phyloP scores from a whole-genome alignment of 2,113 vertebrate species.

The Gadus macrocephalus region DNA sequence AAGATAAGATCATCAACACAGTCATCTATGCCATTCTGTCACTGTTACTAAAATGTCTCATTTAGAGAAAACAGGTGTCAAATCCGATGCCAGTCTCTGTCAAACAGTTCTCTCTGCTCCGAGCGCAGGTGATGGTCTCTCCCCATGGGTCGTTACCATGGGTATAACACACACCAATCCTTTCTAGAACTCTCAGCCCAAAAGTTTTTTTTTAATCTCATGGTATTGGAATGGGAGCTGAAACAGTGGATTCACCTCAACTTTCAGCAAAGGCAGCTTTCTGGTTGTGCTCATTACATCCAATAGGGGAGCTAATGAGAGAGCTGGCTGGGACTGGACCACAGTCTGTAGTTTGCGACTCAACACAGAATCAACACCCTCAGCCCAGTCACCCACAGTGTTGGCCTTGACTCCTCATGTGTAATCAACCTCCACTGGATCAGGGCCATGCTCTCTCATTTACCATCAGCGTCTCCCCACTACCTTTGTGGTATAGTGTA shows the following conservation, averaged over 20 bases:
- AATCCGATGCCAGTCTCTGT: no score
- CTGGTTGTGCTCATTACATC: slow-evolving; percentile 55
- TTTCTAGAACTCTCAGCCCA: not conserved
- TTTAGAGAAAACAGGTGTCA: no score
- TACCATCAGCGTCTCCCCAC: slow-evolving; percentile 34
- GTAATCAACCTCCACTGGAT: slow-evolving; percentile 64
- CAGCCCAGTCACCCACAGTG: slow-evolving; percentile 58
- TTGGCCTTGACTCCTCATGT: slow-evolving; percentile 68
- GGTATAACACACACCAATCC: not conserved
- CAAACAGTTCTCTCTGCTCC: no score
- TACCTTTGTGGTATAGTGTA: no score
- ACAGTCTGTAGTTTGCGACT: slow-evolving; percentile 64
- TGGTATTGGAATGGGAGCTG: no score
- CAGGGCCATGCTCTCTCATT: slow-evolving; percentile 49
- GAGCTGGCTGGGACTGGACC: slow-evolving; percentile 54
- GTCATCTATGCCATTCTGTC: no score
- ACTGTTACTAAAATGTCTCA: no score
- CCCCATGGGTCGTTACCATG: no score
- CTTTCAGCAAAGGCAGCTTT: slow-evolving; percentile 13
- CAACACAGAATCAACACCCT: slow-evolving; percentile 62
- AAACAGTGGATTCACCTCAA: slow-evolving; percentile 27
- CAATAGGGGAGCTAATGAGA: slow-evolving; percentile 59
- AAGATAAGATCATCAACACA: no score
- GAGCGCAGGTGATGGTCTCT: no score
- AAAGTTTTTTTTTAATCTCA: no score